Base-by-base conservation (phyloP, 2,113 vertebrate species). In the Lipophrys pholis region DNA sequence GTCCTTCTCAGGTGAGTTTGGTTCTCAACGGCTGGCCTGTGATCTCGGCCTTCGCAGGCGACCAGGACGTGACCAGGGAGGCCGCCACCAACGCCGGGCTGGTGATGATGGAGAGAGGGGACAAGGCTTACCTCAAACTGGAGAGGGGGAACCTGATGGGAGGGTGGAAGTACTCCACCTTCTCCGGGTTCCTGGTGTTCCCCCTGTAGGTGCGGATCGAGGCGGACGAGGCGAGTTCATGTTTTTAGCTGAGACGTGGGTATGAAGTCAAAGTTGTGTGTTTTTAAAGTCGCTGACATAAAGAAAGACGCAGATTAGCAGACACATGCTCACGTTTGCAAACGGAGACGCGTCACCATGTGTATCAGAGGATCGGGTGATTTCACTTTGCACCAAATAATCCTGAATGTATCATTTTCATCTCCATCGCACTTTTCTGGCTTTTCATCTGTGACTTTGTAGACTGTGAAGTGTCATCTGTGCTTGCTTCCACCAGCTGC, bases 101-200 rank as follows among this genome's bases (percentile, higher is more conserved):
- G 66, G 81, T 96, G 39, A 92, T 92, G 52, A 94, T 96, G 94
- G 95, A 96, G 87, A 88, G 94, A 6, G 95, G 95, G 15, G 95
- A 96, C 91, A 93, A 94, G n/a, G 94, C 93, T n/a, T 95, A 93
- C 79, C 94, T 96, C 63, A 95, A 95, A 77, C 93, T 96, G 55
- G 95, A 96, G 76, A 83, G 93, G 69, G 95, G 95, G 17, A 96
- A 95, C 81, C 92, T 96, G 53, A 94, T 95, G 90, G 95, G 95
- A 2, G 95, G 95, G 11, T 96, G 95, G 95, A 96, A 96, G 79
- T 96, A 93, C 70, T 96, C 95, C 39, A 96, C 95, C 8, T 96
- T 96, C 90, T 96, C 95, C 1, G 95, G 95, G 57, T 96, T 96
- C 76, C 92, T 96, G 62, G 94, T 96, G 50, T 96, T 96, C 54